These are phyloP conservation scores for Vulpes ferrilata DNA, from an alignment of 2,113 vertebrate genomes.

Conservation along the genomic window DNA sequence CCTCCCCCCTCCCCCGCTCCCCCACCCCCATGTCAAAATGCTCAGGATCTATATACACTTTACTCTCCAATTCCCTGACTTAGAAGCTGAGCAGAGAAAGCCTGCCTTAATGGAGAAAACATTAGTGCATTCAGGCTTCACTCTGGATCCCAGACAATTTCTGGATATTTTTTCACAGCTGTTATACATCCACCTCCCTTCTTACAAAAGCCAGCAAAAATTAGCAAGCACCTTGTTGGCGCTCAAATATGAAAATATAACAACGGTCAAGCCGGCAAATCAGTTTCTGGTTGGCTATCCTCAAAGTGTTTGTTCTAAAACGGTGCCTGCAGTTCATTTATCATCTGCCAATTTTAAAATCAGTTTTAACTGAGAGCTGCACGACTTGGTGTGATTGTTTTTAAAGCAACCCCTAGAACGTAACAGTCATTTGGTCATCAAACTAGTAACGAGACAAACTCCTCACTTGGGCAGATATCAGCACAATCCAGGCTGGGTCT, in stretches of 20 bases:
- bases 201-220: slow-evolving; percentile 65
- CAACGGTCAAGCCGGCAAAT: slow-evolving; percentile 59
- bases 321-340: slow-evolving; percentile 74
- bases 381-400: slow-evolving; percentile 54
- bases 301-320: slow-evolving; percentile 51
- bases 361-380: slow-evolving; percentile 74
- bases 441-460: not conserved
- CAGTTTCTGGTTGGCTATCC: slow-evolving; percentile 64
- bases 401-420: not conserved
- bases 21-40: not conserved
- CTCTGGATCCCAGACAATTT: slow-evolving; percentile 58
- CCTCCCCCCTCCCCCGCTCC: rapidly evolving
- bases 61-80: not conserved
- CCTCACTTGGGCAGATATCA: not conserved
- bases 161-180: slow-evolving; percentile 75
- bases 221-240: slow-evolving; percentile 76
- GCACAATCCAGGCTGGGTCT: not conserved
- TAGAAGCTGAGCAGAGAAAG: not conserved
- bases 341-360: slow-evolving; percentile 71
- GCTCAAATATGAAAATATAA: slow-evolving; percentile 78
- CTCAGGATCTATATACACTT: not conserved
- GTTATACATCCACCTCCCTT: slow-evolving; percentile 68
- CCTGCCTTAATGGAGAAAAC: slow-evolving; percentile 56
- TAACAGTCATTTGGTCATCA: slow-evolving; percentile 38
- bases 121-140: slow-evolving; percentile 52